Evolutionary conservation across 1,140 invertebrate species (phyloP).

Genomic region (Asobara japonica): DNA sequence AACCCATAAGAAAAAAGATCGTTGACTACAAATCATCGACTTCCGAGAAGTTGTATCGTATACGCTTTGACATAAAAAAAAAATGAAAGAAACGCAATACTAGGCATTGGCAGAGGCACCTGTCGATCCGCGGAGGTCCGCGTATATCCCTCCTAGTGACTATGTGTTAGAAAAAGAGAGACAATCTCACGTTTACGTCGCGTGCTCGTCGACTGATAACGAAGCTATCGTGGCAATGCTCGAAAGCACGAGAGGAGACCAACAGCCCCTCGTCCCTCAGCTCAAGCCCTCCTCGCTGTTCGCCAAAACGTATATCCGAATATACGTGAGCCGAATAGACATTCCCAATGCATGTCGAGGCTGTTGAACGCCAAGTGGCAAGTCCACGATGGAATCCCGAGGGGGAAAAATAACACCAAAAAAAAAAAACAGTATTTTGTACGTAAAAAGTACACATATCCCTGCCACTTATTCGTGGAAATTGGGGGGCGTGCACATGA

Average conservation of each 20-base stretch:
- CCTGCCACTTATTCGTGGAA: not conserved
- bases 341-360: slow-evolving; percentile 22
- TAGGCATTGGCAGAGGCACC: slow-evolving; percentile 14
- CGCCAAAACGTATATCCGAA: slow-evolving; percentile 14
- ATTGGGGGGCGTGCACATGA: not conserved
- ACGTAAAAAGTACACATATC: not conserved
- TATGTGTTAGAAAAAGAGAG: not conserved
- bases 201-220: slow-evolving; percentile 37
- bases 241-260: not conserved
- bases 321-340: slow-evolving; percentile 28
- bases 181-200: slow-evolving; percentile 36
- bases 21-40: not conserved
- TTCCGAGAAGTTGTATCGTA: slow-evolving; percentile 7
- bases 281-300: not conserved
- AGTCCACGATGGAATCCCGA: slow-evolving; percentile 17
- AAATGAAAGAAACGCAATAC: slow-evolving; percentile 4
- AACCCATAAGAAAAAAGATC: not conserved
- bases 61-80: not conserved
- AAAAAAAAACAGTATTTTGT: not conserved
- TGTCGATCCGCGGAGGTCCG: slow-evolving; percentile 27
- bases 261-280: not conserved
- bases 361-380: slow-evolving; percentile 22
- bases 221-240: slow-evolving; percentile 29
- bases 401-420: slow-evolving; percentile 3
- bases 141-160: not conserved